Percentiles rank a stretch among this genome's conserved stretches.
These are phyloP conservation scores for Apistogramma diplotaenia DNA, from an alignment of 2,113 vertebrate genomes.

Conservation along the genomic window DNA sequence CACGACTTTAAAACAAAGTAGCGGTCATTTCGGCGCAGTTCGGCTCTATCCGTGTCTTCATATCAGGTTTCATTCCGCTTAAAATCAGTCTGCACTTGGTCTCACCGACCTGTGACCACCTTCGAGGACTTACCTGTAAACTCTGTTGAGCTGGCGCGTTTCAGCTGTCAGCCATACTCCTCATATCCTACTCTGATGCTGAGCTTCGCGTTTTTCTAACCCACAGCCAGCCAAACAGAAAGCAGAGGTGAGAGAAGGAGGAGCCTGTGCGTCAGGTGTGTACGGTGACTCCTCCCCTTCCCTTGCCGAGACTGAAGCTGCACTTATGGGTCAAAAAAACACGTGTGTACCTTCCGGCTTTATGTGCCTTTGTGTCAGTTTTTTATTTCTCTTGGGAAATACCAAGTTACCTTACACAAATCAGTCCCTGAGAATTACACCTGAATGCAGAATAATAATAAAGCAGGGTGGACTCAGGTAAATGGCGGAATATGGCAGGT, in stretches of 20 bases:
- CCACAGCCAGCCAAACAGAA: background rate
- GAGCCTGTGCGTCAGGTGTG: slow-evolving; percentile 41
- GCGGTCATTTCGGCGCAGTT: background rate
- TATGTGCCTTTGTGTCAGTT: background rate
- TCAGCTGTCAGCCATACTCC: slow-evolving; percentile 29
- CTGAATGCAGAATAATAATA: background rate
- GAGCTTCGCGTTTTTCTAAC: background rate
- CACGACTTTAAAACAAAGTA: fast-evolving
- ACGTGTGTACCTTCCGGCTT: background rate
- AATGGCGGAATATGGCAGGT: background rate
- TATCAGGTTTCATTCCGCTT: background rate
- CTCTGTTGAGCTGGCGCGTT: background rate
- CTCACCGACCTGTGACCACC: background rate
- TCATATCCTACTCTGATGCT: background rate
- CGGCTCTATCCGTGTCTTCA: background rate
- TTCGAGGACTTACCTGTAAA: slow-evolving; percentile 18
- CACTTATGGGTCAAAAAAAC: background rate
- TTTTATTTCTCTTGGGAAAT: background rate
- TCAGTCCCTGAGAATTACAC: background rate
- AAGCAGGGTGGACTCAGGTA: background rate
- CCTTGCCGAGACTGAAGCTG: background rate
- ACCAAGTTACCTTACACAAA: background rate
- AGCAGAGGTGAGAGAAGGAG: slow-evolving; percentile 1
- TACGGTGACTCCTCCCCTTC: background rate
- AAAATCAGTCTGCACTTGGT: slow-evolving; percentile 32